Base-by-base conservation (phyloP, 2,888 invertebrate species). In the Volucella bombylans region DNA sequence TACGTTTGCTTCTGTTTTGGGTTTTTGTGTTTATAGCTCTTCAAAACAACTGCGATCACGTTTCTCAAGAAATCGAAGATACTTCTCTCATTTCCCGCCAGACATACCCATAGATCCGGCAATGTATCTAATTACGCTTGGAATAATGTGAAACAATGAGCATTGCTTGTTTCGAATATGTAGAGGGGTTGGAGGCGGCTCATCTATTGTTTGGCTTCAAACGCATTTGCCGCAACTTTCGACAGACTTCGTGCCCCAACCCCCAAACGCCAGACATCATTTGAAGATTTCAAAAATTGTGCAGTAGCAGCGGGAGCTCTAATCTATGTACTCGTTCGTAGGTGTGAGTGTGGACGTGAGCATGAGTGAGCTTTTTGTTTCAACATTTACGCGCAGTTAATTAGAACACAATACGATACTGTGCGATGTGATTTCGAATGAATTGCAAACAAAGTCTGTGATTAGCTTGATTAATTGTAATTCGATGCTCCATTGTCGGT, bases 111-210 rank as follows among this genome's bases (percentile, higher is more conserved):
- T 31, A 39, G 15, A 49, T 43, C 39, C n/a, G 18, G n/a, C 11
- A 6, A 12, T 68, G 68, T 54, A 74, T 71, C 59, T 77, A 77
- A 82, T 77, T 82, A 77, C 82, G 77, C 39, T 59, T 71, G 49
- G 65, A 82, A 67, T 71, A 82, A 77, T 77, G 52, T 77, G 55
- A 82, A 82, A 82, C 77, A 82, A 82, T 77, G 71, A 65, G 71
- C 65, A 59, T 59, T 82, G 77, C 52, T 71, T 65, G 69, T 59
- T 59, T 52, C 59, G 31, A 47, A 45, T 47, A n/a, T n/a, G n/a
- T n/a, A 39, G 38, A 31, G 31, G 54, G 54, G 9, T 23, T 31
- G 23, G 12, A n/a, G 10, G 10, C 43, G 31, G 31, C 31, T 11
- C 31, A 76, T 76, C 15, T 54, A 71, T 82, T 82, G 77, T 82